These are phyloP conservation scores for Sinhomidia bicolor DNA, from an alignment of 2,888 invertebrate genomes.

Conservation along the genomic window DNA sequence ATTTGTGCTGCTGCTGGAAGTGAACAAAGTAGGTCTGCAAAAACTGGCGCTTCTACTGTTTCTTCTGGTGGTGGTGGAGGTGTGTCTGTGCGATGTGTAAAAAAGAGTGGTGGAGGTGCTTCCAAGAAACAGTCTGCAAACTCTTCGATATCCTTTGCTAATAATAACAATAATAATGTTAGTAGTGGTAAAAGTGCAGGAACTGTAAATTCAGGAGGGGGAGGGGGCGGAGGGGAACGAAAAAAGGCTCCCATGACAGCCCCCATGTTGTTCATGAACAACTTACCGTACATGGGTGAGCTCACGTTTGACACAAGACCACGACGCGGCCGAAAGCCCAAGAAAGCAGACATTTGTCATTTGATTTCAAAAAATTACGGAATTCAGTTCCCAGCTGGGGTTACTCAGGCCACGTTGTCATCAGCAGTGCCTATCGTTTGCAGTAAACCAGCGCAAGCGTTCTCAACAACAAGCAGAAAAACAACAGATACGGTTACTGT, in stretches of 20 bases:
- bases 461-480: background rate
- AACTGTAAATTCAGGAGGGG: background rate
- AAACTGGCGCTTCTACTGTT: background rate
- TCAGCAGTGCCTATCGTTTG: background rate
- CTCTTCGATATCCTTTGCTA: background rate
- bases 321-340: conserved; percentile 92
- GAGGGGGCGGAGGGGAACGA: background rate
- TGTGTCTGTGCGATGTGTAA: background rate
- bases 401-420: background rate
- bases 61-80: background rate
- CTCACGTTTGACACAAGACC: conserved; percentile 93
- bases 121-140: background rate
- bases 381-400: conserved; percentile 81
- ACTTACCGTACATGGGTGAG: conserved; percentile 95
- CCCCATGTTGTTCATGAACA: conserved; percentile 79
- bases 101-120: conserved; percentile 32
- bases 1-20: background rate
- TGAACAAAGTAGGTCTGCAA: conserved; percentile 2
- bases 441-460: background rate
- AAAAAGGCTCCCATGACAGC: conserved; percentile 52
- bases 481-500: background rate
- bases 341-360: conserved; percentile 95
- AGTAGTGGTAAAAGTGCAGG: conserved; percentile 7
- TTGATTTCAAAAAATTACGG: conserved; percentile 96
- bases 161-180: conserved; percentile 9